Evolutionary conservation across 2,888 invertebrate genomes (phyloP).

Genomic region (Eubasilissa splendida): DNA sequence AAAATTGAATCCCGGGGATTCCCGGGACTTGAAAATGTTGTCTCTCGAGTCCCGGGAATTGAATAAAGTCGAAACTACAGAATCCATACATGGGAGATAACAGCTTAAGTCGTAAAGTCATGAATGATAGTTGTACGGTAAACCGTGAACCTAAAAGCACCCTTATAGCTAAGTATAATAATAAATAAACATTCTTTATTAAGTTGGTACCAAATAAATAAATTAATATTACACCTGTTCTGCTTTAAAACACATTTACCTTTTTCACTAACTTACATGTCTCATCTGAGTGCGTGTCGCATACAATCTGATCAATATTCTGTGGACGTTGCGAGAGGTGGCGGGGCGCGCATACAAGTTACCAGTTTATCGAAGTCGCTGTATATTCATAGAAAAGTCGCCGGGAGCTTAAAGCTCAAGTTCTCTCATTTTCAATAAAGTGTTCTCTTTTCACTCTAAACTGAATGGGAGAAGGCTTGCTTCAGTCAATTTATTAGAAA

Average conservation of each 20-base stretch:
- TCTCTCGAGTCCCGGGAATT: no score
- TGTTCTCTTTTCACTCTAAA: constrained; percentile 22
- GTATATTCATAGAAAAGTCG: constrained; percentile 10
- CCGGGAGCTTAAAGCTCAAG: constrained; percentile 27
- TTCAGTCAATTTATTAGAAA: constrained; percentile 3
- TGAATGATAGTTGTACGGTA: no score
- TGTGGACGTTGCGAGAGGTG: constrained; percentile 36
- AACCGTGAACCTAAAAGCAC: no score
- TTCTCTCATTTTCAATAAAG: constrained; percentile 41
- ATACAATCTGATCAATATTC: constrained; percentile 54
- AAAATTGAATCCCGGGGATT: no score
- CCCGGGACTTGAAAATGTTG: no score
- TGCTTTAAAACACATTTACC: neutral
- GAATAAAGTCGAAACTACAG: no score
- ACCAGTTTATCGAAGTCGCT: constrained; percentile 45
- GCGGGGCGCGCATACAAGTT: constrained; percentile 54
- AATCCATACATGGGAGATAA: no score
- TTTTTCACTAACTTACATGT: no score
- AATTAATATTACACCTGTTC: neutral
- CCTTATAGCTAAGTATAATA: no score
- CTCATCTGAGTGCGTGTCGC: neutral
- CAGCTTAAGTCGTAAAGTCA: no score
- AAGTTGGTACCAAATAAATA: neutral
- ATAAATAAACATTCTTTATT: no score
- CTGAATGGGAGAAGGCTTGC: constrained; percentile 7